Conservation (phyloP, 2,113 vertebrate species). For the Oplegnathus fasciatus region DNA sequence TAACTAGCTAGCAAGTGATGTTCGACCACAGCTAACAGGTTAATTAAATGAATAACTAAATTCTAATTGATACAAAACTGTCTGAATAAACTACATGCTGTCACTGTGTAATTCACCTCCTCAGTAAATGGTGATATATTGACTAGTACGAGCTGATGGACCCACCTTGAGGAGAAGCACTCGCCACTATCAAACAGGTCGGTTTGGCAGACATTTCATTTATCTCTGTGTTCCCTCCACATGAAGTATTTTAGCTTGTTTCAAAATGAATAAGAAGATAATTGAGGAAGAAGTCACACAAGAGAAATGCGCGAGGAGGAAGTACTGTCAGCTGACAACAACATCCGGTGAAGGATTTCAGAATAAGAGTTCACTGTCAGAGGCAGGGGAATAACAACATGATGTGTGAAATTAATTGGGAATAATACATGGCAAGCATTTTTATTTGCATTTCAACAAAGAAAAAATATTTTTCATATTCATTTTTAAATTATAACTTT, state of each 20-base stretch:
- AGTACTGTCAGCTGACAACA: conserved; percentile 75
- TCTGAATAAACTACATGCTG: neutral
- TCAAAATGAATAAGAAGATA: neutral
- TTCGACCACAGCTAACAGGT: neutral
- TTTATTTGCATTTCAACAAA: conserved; percentile 37
- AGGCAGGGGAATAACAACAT: too few species aligned
- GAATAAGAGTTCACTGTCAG: conserved; percentile 58
- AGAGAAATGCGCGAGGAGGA: conserved; percentile 10
- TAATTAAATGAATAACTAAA: neutral
- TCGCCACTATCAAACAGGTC: conserved; percentile 80
- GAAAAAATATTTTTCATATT: neutral
- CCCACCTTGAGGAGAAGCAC: conserved; percentile 78
- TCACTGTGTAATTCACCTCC: neutral
- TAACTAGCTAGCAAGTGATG: neutral
- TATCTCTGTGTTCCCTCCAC: neutral
- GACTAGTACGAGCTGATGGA: neutral
- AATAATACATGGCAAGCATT: neutral
- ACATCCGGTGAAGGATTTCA: conserved; percentile 72
- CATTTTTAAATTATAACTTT: conserved; percentile 4
- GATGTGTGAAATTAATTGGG: neutral
- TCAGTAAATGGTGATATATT: neutral
- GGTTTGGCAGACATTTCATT: conserved; percentile 77
- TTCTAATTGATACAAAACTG: neutral
- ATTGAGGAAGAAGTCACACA: neutral
- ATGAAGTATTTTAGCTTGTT: neutral